Conservation (phyloP, 2,888 invertebrate species). For the Neria commutata region DNA sequence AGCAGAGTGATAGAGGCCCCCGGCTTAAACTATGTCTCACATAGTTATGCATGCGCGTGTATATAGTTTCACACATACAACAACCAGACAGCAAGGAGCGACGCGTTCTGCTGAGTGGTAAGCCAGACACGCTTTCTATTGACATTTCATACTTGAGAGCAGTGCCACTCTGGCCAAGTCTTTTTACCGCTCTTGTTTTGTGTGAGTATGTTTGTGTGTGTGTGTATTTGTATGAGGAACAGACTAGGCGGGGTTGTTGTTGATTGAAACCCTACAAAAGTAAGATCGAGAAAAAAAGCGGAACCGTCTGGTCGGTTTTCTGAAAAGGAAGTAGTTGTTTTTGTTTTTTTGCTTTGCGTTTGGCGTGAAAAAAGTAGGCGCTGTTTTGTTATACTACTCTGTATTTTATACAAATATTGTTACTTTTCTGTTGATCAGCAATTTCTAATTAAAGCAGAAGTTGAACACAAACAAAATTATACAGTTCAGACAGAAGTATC, state of each 20-base stretch:
- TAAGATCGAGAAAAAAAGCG: neutral
- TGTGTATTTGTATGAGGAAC: no score
- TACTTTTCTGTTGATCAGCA: no score
- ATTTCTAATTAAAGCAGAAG: no score
- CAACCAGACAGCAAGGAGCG: neutral
- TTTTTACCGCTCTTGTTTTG: no score
- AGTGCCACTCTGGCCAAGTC: no score
- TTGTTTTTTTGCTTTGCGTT: neutral
- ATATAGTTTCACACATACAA: neutral
- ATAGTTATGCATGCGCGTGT: neutral
- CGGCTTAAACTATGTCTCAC: neutral
- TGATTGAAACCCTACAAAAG: conserved; percentile 1
- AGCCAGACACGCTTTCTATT: conserved; percentile 2
- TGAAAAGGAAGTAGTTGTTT: conserved; percentile 1
- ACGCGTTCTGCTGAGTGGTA: conserved; percentile 3
- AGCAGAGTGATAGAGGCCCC: neutral
- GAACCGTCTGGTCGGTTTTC: neutral
- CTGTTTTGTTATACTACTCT: no score
- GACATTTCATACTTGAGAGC: neutral
- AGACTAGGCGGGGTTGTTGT: no score
- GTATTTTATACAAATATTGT: no score
- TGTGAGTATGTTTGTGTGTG: no score
- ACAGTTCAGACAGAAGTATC: no score
- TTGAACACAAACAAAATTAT: no score
- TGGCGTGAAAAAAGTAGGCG: no score